Percentiles rank a stretch among this genome's conserved stretches.
Conservation (phyloP, 2,888 invertebrate genomes). For the Darwinula stevensoni region DNA sequence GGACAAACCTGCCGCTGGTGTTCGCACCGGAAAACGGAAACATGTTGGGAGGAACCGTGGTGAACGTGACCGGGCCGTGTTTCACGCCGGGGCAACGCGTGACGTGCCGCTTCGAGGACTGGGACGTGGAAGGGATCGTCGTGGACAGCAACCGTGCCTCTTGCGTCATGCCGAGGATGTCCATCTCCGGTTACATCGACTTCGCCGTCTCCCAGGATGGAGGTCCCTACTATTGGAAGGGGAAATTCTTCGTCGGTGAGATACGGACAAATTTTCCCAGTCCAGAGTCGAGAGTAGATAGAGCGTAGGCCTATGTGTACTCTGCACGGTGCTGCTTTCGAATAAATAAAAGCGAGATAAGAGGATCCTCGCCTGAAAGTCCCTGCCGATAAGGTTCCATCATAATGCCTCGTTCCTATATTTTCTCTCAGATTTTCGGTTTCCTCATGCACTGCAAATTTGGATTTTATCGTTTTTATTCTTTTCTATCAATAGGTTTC, state of each 20-base stretch:
- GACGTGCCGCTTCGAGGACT: conserved; percentile 25
- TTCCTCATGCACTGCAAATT: too few relatives aligned
- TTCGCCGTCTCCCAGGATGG: conserved; percentile 58
- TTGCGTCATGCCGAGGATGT: conserved; percentile 59
- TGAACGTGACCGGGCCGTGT: conserved; percentile 89
- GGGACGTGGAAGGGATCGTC: conserved; percentile 17
- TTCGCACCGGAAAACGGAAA: conserved; percentile 87
- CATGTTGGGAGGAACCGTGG: conserved; percentile 86
- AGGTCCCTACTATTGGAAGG: conserved; percentile 53
- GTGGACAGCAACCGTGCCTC: conserved; percentile 52
- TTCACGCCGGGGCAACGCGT: conserved; percentile 43
- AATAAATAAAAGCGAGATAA: too few relatives aligned
- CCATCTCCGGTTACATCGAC: conserved; percentile 59
- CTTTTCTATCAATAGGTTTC: too few relatives aligned
- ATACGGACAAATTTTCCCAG: conserved; percentile 9
- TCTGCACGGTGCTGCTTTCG: too few relatives aligned
- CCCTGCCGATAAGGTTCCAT: too few relatives aligned
- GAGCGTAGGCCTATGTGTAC: too few relatives aligned
- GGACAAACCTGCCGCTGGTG: conserved; percentile 44
- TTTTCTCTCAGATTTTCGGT: too few relatives aligned
- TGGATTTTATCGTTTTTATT: too few relatives aligned
- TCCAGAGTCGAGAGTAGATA: too few relatives aligned
- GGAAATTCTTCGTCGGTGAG: conserved; percentile 67
- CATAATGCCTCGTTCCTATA: too few relatives aligned
- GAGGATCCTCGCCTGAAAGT: too few relatives aligned